These are phyloP conservation scores for Cairina moschata DNA, from an alignment of 2,113 vertebrate genomes.

Conservation along the genomic window DNA sequence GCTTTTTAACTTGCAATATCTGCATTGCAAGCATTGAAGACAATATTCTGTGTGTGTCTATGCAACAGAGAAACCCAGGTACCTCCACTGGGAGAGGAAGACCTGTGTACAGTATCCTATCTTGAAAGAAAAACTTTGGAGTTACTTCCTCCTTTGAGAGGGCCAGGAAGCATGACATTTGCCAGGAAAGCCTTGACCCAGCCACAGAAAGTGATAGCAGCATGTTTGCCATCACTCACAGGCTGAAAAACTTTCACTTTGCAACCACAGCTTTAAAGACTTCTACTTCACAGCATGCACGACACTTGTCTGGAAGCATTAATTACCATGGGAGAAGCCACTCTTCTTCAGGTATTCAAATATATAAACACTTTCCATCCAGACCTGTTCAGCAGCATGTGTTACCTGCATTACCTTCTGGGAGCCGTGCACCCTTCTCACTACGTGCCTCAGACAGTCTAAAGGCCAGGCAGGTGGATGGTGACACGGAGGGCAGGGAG, in stretches of 20 bases:
- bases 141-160: not conserved
- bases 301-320: fast-evolving
- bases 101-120: fast-evolving
- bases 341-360: not conserved
- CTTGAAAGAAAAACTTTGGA: not conserved
- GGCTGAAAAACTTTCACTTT: not conserved
- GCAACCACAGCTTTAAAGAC: not conserved
- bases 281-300: too few relatives aligned
- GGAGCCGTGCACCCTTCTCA: not conserved
- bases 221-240: fast-evolving
- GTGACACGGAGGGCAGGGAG: not conserved
- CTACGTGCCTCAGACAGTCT: fast-evolving
- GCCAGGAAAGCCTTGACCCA: not conserved
- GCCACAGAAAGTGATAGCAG: not conserved
- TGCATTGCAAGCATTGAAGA: not conserved
- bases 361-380: not conserved
- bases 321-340: not conserved
- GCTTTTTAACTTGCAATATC: not conserved
- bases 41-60: not conserved
- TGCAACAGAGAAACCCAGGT: not conserved
- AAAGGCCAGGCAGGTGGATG: not conserved
- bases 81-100: not conserved
- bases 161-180: not conserved
- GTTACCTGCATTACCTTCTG: too few relatives aligned
- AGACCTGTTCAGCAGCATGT: too few relatives aligned